A percentile compares a stretch with the other conserved stretches of the same genome.
Evolutionary conservation across 2,113 vertebrate genomes (phyloP).

Genomic region (Fregata magnificens): DNA sequence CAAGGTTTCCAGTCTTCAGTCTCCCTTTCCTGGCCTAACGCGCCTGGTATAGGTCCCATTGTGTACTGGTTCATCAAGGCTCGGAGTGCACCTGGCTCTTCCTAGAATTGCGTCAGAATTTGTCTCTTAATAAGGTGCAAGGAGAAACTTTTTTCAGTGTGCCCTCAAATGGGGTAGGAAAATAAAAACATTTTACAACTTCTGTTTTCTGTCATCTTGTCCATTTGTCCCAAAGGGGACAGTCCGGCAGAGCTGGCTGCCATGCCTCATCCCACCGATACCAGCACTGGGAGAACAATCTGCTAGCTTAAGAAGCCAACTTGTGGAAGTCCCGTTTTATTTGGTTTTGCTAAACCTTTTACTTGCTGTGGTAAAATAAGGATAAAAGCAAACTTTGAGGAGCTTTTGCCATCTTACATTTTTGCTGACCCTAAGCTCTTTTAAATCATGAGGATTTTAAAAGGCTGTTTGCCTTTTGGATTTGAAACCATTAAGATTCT

Average conservation of each 20-base stretch:
- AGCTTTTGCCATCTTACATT: neutral
- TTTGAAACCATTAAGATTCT: neutral
- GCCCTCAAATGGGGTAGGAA: neutral
- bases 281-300: neutral
- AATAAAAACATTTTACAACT: neutral
- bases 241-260: neutral
- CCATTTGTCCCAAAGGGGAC: neutral
- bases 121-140: neutral
- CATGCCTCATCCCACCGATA: neutral
- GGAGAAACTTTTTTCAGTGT: neutral
- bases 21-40: neutral
- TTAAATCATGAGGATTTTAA: neutral
- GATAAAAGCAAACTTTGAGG: neutral
- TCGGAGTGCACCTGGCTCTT: neutral
- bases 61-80: fast-evolving
- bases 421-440: neutral
- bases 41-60: fast-evolving
- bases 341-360: neutral
- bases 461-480: neutral
- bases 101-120: neutral
- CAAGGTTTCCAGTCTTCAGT: too few relatives aligned
- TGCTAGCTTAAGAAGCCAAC: neutral
- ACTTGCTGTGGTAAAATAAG: neutral
- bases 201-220: neutral
- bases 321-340: neutral